These are phyloP conservation scores for Girardinus metallicus DNA, from an alignment of 2,797 vertebrate species.

Conservation along the genomic window DNA sequence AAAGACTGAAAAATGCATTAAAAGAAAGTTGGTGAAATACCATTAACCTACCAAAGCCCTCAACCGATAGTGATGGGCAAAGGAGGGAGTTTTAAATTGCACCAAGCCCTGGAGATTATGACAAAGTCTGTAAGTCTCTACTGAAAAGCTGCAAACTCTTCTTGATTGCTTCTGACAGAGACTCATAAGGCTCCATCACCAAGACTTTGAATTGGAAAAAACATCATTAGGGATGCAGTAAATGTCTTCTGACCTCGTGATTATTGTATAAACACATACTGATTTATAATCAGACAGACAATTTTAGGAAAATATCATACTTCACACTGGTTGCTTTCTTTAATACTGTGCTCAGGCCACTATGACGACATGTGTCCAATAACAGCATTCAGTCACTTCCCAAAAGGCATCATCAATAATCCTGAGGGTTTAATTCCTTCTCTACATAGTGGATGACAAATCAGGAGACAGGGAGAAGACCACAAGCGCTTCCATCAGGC, in stretches of 20 bases:
- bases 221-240: constrained; percentile 72
- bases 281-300: constrained; percentile 72
- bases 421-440: constrained; percentile 56
- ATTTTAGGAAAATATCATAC: constrained; percentile 57
- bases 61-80: constrained; percentile 74
- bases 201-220: constrained; percentile 68
- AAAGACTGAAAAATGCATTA: constrained; percentile 77
- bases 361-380: constrained; percentile 68
- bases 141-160: constrained; percentile 66
- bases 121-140: constrained; percentile 68
- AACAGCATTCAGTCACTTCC: constrained; percentile 56
- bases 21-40: constrained; percentile 79
- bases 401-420: constrained; percentile 63
- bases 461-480: constrained; percentile 62
- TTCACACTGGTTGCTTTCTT: constrained; percentile 51
- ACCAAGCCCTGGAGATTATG: constrained; percentile 75
- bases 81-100: constrained; percentile 77
- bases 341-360: constrained; percentile 57
- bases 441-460: constrained; percentile 56
- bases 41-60: constrained; percentile 82
- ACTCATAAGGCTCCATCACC: constrained; percentile 65
- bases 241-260: constrained; percentile 71
- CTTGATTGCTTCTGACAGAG: constrained; percentile 75
- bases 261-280: constrained; percentile 71
- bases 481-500: constrained; percentile 37